Percentiles rank a stretch among this genome's conserved stretches.
Evolutionary conservation across 2,797 vertebrate species (phyloP).

Genomic region (Smutsia gigantea): DNA sequence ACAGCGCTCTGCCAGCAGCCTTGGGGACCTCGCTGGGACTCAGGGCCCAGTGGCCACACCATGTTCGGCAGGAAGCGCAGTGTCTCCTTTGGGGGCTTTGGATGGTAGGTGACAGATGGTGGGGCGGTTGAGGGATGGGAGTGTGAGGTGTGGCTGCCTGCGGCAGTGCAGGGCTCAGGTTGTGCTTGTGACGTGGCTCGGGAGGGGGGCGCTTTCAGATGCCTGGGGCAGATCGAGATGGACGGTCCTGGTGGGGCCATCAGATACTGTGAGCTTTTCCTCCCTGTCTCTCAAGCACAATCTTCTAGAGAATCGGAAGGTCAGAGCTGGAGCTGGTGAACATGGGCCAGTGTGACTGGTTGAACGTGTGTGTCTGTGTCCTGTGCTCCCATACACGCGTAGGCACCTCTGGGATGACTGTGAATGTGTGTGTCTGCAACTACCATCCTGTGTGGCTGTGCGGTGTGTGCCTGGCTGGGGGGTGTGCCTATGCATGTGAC

Average conservation of each 20-base stretch:
- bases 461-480: background rate
- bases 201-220: background rate
- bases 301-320: background rate
- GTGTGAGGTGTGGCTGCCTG: background rate
- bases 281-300: background rate
- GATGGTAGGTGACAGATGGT: constrained; percentile 91
- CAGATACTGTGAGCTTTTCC: background rate
- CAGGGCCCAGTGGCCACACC: constrained; percentile 32
- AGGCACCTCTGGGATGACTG: background rate
- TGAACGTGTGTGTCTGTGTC: background rate
- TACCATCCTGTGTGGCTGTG: background rate
- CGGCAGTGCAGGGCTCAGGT: background rate
- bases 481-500: background rate
- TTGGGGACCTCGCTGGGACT: constrained; percentile 47
- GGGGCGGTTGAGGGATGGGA: background rate
- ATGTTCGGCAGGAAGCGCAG: constrained; percentile 97
- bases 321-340: background rate
- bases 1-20: constrained; percentile 21
- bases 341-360: background rate
- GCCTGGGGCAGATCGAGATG: background rate
- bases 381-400: background rate
- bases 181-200: too few species aligned
- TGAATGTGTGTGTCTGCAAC: background rate
- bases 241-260: background rate
- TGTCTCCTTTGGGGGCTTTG: constrained; percentile 95